phyloP scores from a whole-genome alignment of 23 tunicate species.

The Clavelina lepadiformis region DNA sequence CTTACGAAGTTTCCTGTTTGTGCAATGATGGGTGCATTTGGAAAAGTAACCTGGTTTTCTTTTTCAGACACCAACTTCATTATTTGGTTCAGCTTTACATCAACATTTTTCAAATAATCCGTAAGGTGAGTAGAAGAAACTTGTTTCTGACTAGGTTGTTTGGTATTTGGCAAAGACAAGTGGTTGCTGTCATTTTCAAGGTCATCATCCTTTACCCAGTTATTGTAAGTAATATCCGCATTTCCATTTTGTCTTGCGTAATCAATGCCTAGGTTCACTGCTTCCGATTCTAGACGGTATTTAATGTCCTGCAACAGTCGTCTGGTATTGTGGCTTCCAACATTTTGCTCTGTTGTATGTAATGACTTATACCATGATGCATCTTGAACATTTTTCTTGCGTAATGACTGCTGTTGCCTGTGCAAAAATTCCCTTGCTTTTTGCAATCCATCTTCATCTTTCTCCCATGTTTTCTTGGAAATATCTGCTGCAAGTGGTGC shows the following conservation, averaged over 20 bases:
- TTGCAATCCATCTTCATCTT: conserved; percentile 44
- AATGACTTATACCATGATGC: conserved; percentile 50
- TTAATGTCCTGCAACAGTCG: conserved; percentile 36
- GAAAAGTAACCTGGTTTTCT: background rate
- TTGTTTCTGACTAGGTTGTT: background rate
- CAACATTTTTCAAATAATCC: conserved; percentile 71
- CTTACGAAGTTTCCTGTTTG: conserved; percentile 13
- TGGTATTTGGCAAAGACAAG: background rate
- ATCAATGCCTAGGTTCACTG: conserved; percentile 13
- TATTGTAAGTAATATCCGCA: background rate
- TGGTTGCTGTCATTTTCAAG: background rate
- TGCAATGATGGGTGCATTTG: background rate
- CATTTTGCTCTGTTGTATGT: conserved; percentile 30
- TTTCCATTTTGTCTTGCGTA: background rate
- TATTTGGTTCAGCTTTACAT: conserved; percentile 66
- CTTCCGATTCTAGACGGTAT: conserved; percentile 30
- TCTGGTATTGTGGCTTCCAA: conserved; percentile 9
- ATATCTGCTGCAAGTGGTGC: too few relatives aligned
- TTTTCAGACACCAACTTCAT: conserved; percentile 34
- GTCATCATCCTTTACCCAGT: conserved; percentile 12
- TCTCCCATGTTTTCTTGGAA: conserved; percentile 49
- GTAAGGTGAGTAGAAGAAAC: conserved; percentile 24
- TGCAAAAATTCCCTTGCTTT: conserved; percentile 77
- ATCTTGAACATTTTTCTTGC: conserved; percentile 31
- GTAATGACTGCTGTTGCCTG: conserved; percentile 47